Conservation (phyloP, 2,888 invertebrate genomes). For the Listrodromus nycthemerus region DNA sequence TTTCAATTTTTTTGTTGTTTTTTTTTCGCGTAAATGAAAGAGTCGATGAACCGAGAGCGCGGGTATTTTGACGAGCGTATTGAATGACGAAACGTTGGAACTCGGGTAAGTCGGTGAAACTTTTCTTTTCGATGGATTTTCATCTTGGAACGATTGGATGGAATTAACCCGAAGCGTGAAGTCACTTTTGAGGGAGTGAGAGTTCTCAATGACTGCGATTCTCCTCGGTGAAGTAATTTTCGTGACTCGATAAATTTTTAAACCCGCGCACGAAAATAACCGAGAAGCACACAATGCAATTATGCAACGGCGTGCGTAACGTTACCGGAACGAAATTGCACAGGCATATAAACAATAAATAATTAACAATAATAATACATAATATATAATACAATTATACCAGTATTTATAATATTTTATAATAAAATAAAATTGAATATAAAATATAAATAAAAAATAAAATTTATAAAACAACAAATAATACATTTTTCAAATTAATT, state of each 20-base stretch:
- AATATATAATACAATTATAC: no score
- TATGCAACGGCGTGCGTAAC: constrained; percentile 8
- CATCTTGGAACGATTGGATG: constrained; percentile 33
- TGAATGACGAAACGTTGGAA: constrained; percentile 35
- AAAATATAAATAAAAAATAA: not conserved
- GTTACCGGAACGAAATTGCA: not conserved
- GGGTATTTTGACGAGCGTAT: constrained; percentile 2
- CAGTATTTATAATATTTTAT: no score
- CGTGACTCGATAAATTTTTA: constrained; percentile 41
- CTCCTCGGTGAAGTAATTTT: constrained; percentile 45
- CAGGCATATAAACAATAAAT: not conserved
- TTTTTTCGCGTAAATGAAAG: not conserved
- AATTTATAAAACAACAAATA: not conserved
- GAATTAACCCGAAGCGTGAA: constrained; percentile 35
- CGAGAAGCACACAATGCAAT: not conserved
- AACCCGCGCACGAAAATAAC: not conserved
- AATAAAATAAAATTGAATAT: not conserved
- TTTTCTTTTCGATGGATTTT: constrained; percentile 36
- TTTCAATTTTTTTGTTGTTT: no score
- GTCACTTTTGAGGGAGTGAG: constrained; percentile 20
- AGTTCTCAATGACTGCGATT: constrained; percentile 36
- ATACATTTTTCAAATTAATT: no score
- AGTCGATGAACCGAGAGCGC: constrained; percentile 9
- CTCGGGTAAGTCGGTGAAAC: constrained; percentile 37
- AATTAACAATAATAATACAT: no score